Base-by-base conservation (phyloP, 2,113 vertebrate genomes). In the Oryzias celebensis region DNA sequence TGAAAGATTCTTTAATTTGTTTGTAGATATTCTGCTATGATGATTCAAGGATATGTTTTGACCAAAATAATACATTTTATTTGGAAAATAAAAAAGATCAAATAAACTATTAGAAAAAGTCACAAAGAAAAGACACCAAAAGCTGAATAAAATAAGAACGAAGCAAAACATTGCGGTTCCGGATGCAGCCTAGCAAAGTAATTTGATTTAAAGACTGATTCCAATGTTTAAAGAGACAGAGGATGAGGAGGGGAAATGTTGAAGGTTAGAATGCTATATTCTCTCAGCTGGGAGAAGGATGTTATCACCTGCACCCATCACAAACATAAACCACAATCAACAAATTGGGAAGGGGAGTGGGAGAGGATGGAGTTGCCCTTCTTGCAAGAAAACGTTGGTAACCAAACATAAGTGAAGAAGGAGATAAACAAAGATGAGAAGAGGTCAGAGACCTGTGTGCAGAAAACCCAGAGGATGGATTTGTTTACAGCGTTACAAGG, bases 401-500 rank as follows among this genome's bases (percentile, higher is more conserved):
- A 73, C 48, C 62, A 82, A 61, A 78, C 7, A 63, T 4, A 52
- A 73, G 58, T 46, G 42, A n/a, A 18, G 60, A 36, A 80, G 62
- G 66, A 49, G 58, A 71, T 72, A 65, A 77, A 75, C 48, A 71
- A 77, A 71, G 72, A 71, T 69, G 71, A 68, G 53, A 62, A 56
- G 48, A 71, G 72, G 76, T 64, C 73, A 65, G 46, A 23, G 48
- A 52, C 56, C 55, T 18, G 7, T 24, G 59, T 57, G 51, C 50
- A 12, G 22, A 59, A 53, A 65, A 56, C 73, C 75, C 73, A 15
- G 68, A 80, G 80, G 83, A 84, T 53, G 14, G 28, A 77, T 85
- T 78, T 77, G 72, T 81, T 87, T 82, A 78, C 74, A 55, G 61
- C n/a, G 12, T 82, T 65, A 77, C 68, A 79, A 58, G 55, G 76